These are phyloP conservation scores for Nemoura dubitans DNA, from an alignment of 2,888 invertebrate species.

Conservation along the genomic window DNA sequence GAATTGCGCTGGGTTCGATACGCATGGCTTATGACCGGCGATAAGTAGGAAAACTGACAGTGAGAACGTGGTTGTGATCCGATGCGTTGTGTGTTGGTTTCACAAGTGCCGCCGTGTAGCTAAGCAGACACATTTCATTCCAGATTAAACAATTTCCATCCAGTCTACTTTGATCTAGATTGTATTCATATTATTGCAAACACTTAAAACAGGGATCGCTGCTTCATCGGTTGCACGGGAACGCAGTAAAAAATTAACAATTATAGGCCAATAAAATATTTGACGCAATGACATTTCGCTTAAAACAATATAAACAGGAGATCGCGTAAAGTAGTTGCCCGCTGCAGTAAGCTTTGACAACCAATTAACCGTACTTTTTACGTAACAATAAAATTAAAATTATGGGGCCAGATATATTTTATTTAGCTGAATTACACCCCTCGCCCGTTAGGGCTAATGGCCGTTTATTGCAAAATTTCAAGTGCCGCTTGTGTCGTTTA, in stretches of 20 bases:
- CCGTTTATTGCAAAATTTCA: slow-evolving; percentile 12
- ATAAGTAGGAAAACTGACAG: neutral
- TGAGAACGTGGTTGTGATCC: neutral
- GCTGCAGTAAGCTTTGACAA: slow-evolving; percentile 3
- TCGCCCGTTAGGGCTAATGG: neutral
- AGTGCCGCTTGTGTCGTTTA: slow-evolving; percentile 3
- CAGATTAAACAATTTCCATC: neutral
- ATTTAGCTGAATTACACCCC: slow-evolving; percentile 7
- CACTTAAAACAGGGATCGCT: neutral
- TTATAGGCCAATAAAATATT: neutral
- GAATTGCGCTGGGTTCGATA: neutral
- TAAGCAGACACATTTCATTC: neutral
- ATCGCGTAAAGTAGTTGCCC: neutral
- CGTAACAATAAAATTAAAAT: slow-evolving; percentile 1
- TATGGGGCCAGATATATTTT: slow-evolving; percentile 5
- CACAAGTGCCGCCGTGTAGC: neutral
- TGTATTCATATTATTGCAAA: slow-evolving; percentile 7
- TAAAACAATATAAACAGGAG: slow-evolving; percentile 4
- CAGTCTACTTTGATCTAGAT: neutral
- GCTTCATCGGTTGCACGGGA: neutral
- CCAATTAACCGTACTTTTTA: neutral
- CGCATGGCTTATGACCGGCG: neutral
- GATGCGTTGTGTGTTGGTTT: neutral
- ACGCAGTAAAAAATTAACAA: neutral
- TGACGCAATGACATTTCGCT: slow-evolving; percentile 7